Evolutionary conservation across 2,113 vertebrate species (phyloP).

Genomic region (Halcyon malimbica): DNA sequence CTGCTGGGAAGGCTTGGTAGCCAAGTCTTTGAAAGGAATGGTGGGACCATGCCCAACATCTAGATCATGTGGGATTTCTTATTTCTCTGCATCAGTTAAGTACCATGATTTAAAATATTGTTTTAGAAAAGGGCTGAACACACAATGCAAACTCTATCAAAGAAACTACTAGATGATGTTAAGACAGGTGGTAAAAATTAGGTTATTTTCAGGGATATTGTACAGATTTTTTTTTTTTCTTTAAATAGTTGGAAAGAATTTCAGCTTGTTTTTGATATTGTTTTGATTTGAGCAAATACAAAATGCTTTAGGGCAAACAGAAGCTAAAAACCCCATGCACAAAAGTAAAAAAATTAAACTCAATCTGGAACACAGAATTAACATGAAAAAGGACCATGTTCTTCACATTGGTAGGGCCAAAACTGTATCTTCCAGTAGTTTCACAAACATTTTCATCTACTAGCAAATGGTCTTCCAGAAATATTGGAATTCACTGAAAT

Average conservation of each 20-base stretch:
- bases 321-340: neutral
- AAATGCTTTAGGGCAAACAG: neutral
- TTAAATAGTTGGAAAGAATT: constrained; percentile 22
- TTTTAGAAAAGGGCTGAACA: constrained; percentile 10
- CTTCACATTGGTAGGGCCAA: neutral
- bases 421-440: constrained; percentile 75
- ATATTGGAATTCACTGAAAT: neutral
- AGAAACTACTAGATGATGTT: neutral
- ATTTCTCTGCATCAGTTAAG: neutral
- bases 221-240: neutral
- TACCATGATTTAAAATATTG: neutral
- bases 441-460: constrained; percentile 82
- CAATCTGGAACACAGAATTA: neutral
- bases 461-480: constrained; percentile 69
- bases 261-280: neutral
- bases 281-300: neutral
- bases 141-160: neutral
- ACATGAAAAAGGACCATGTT: neutral
- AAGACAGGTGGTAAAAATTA: neutral
- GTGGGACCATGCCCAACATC: neutral
- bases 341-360: neutral
- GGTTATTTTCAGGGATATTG: neutral
- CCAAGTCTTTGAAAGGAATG: neutral
- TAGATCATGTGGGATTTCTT: neutral
- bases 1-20: neutral